Evolutionary conservation across 2,797 vertebrate species (phyloP).

Genomic region (Pseudochromis fuscus): DNA sequence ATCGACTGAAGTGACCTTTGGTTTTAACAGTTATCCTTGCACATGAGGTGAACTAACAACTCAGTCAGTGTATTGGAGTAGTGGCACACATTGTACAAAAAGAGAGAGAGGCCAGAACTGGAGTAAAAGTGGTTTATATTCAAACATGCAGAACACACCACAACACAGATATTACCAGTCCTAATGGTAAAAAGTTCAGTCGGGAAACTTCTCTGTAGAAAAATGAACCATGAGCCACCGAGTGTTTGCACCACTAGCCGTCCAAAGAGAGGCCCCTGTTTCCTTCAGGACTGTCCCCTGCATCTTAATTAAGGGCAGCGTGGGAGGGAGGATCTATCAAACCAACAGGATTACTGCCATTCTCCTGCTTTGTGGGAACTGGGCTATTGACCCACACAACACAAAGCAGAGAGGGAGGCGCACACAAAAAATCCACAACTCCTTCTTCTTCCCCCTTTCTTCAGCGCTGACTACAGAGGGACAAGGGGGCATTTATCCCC

Average conservation of each 20-base stretch:
- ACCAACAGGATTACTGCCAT: conserved; percentile 74
- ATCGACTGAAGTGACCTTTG: background rate
- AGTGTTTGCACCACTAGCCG: conserved; percentile 2
- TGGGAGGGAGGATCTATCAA: conserved; percentile 65
- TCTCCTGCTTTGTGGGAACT: conserved; percentile 80
- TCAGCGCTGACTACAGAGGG: conserved; percentile 52
- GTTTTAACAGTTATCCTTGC: background rate
- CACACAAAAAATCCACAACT: conserved; percentile 66
- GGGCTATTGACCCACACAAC: conserved; percentile 76
- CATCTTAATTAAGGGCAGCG: conserved; percentile 76
- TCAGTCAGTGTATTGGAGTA: background rate
- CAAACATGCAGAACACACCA: background rate
- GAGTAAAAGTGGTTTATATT: background rate
- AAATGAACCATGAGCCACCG: background rate
- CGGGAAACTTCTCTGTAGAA: background rate
- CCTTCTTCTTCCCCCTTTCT: conserved; percentile 59
- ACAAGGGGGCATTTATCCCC: conserved; percentile 79
- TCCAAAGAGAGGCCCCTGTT: conserved; percentile 43
- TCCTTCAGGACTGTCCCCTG: conserved; percentile 53
- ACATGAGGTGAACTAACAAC: background rate
- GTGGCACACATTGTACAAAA: background rate
- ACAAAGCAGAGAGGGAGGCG: conserved; percentile 72
- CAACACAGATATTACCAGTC: background rate
- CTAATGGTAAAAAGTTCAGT: background rate
- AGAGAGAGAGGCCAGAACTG: background rate